Base-by-base conservation (phyloP, 2,797 vertebrate genomes). In the Chromobotia macracanthus region DNA sequence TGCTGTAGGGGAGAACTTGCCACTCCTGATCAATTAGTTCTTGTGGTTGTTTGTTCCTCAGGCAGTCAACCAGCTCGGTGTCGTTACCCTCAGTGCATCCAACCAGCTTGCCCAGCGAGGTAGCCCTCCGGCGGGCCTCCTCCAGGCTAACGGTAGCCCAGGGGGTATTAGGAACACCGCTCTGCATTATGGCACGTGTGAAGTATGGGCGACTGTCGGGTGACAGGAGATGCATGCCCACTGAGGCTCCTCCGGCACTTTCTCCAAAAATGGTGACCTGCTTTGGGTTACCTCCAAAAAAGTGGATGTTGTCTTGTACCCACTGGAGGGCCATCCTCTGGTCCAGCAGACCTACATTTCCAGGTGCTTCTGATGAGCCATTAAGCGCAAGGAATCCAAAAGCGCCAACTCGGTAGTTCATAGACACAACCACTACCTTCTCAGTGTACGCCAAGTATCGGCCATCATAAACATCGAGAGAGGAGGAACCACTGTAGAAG, bases 261-360 rank as follows among this genome's bases (percentile, higher is more conserved):
- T 98, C 97, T 1, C 97, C 97, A 72, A 98, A 98, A 66, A 98
- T 92, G 13, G 96, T 97, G 84, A 98, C 95, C 66, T 93, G 91
- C 53, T 80, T 93, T 0, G 97, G 92, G 84, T 97, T 95, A 1
- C 97, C 97, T 5, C 97, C 97, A 0, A 98, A 98, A 56, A 84
- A 84, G 1, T 91, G 93, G 56, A 96, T 93, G 84, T 98, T 98
- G 60, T 90, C 91, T 77, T 95, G 95, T 0, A 98, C 91, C 97
- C 96, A 98, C 60, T 95, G 93, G 46, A 97, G 87, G 0, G 95
- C 96, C 90, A 98, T 76, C 21, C 95, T 94, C 86, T 98, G 97
- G 84, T 98, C 97, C 79, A 97, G 85, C 19, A 98, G 88, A 16
- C 97, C 97, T 12, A 96, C 88, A 0, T 98, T 98, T 0, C 97